A percentile compares a stretch with the other conserved stretches of the same genome.
phyloP scores from a whole-genome alignment of 2,888 invertebrate genomes.

The Nymphalis urticae region DNA sequence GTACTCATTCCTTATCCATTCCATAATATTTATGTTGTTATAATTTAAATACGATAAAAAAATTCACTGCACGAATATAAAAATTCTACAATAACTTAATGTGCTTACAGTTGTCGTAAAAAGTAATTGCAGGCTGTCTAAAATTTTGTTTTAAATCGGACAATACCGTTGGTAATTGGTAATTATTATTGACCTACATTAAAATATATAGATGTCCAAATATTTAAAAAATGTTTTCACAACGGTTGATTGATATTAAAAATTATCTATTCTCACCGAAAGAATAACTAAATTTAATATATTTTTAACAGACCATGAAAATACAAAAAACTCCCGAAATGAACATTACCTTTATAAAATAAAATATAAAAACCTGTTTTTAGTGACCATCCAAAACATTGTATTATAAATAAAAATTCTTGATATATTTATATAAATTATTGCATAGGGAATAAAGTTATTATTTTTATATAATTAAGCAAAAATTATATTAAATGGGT shows the following conservation, averaged over 20 bases:
- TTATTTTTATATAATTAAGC: constrained; percentile 16
- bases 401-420: background rate
- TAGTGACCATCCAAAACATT: background rate
- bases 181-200: no score
- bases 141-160: background rate
- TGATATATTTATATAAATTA: background rate
- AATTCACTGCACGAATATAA: background rate
- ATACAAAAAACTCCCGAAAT: no score
- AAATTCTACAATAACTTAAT: background rate
- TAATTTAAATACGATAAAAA: background rate
- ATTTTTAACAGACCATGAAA: no score
- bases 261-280: no score
- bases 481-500: constrained; percentile 26
- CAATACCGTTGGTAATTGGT: background rate
- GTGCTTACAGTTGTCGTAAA: background rate
- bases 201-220: no score
- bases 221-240: no score
- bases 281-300: no score
- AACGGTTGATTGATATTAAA: no score
- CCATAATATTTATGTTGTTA: no score
- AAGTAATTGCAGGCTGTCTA: constrained; percentile 3
- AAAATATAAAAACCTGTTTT: background rate
- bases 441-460: constrained; percentile 16
- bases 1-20: no score
- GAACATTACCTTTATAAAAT: background rate